Percentiles rank a stretch among this genome's conserved stretches.
Evolutionary conservation across 2,797 vertebrate species (phyloP).

Genomic region (Hyperoplus lanceolatus): DNA sequence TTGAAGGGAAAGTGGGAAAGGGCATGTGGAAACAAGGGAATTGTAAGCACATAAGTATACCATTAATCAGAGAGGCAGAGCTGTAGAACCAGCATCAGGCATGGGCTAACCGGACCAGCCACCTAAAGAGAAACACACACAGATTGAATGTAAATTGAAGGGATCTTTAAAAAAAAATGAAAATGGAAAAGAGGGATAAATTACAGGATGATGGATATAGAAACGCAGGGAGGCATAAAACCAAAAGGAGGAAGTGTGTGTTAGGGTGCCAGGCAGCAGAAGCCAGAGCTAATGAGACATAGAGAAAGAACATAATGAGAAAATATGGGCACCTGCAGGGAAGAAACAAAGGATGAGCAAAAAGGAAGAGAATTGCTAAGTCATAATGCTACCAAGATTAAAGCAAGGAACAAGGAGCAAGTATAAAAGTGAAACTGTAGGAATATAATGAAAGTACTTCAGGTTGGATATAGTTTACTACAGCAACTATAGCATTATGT

Average conservation of each 20-base stretch:
- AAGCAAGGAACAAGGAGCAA: constrained; percentile 5
- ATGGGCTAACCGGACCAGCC: not conserved
- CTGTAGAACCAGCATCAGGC: not conserved
- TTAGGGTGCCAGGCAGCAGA: constrained; percentile 13
- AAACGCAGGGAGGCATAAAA: not conserved
- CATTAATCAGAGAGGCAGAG: not conserved
- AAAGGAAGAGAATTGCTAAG: constrained; percentile 15
- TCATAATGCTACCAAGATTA: not conserved
- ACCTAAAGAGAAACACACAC: constrained; percentile 1
- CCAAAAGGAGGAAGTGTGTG: not conserved
- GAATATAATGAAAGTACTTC: not conserved
- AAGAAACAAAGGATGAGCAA: constrained; percentile 23
- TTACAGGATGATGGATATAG: not conserved
- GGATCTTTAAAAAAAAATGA: not conserved
- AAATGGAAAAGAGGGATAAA: constrained; percentile 1
- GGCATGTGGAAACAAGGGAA: constrained; percentile 8
- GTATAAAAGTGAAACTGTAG: not conserved
- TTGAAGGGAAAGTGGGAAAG: not conserved
- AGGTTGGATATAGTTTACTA: not conserved
- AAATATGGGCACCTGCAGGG: constrained; percentile 27
- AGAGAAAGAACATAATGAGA: constrained; percentile 9
- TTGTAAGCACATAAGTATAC: constrained; percentile 7
- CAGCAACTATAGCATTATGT: not conserved
- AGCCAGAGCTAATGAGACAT: constrained; percentile 41
- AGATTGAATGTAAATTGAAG: constrained; percentile 2